Evolutionary conservation across 2,888 invertebrate species (phyloP).

Genomic region (Willowsia nigromaculata): DNA sequence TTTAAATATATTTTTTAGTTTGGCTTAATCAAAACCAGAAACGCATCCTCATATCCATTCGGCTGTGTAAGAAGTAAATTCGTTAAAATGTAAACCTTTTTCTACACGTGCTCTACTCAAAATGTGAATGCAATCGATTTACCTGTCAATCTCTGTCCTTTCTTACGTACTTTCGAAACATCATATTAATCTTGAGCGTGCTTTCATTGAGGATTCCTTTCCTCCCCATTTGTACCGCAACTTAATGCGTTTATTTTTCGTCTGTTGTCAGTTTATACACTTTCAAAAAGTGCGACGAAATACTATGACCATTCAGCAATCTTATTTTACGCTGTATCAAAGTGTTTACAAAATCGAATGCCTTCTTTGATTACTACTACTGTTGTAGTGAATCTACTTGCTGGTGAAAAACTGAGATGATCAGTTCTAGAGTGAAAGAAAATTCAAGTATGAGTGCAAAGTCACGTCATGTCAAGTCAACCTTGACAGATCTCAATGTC

Average conservation of each 20-base stretch:
- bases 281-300: neutral
- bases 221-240: neutral
- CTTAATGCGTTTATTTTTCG: neutral
- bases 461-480: slow-evolving; percentile 71
- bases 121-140: neutral
- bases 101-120: neutral
- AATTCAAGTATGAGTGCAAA: slow-evolving; percentile 71
- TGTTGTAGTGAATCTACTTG: neutral
- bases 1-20: neutral
- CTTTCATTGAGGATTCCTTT: neutral
- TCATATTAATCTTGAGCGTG: neutral
- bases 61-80: slow-evolving; percentile 15
- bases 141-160: neutral
- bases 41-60: slow-evolving; percentile 1
- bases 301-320: neutral
- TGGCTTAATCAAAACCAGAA: neutral
- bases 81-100: neutral
- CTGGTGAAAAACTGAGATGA: slow-evolving; percentile 25
- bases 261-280: slow-evolving; percentile 5
- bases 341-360: neutral
- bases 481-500: slow-evolving; percentile 65
- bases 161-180: neutral
- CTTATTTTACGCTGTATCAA: neutral
- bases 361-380: neutral
- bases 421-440: slow-evolving; percentile 18